Base-by-base conservation (phyloP, 2,888 invertebrate species). In the Lasioglossum zephyrum region DNA sequence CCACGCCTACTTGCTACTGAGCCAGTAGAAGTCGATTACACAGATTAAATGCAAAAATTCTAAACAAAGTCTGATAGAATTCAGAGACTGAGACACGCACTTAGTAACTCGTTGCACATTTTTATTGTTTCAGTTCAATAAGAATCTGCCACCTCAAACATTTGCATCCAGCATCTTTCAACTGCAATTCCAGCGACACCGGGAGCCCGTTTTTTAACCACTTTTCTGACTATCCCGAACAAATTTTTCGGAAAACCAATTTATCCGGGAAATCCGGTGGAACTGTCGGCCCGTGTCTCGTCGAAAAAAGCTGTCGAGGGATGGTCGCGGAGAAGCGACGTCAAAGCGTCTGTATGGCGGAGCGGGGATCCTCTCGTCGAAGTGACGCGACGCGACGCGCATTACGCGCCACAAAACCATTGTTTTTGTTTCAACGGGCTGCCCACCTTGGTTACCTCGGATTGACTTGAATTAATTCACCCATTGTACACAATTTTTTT, bases 391-490 rank as follows among this genome's bases (percentile, higher is more conserved):
- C 41, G 66, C 73, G 77, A 57, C 75, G 60, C 31, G 73, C 81
- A 81, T 81, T 79, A 80, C 76, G 70, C 66, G 73, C 87, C 89
- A 36, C 86, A 79, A 79, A 84, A 79, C 69, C 84, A 60, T 70
- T 78, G 85, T 84, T 87, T 85, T 84, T 87, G 88, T 90, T 89
- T 80, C 74, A 66, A 75, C 78, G 75, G 66, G 66, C 60, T 72
- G 69, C 60, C 57, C 53, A 60, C 80, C 39, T 73, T 66, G 82
- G 63, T 78, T 44, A 74, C 73, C 44, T 66, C 84, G 78, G 85
- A 85, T 90, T 81, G 86, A 88, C 86, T 89, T 81, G 87, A 89
- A 88, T 88, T 90, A 89, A 92, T 90, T 89, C 83, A 84, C 87
- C 82, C 91, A 90, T 87, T 87, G 89, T 89, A 88, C 87, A 88